phyloP scores from a whole-genome alignment of 2,888 invertebrate genomes.

The Periphyllus acericola region DNA sequence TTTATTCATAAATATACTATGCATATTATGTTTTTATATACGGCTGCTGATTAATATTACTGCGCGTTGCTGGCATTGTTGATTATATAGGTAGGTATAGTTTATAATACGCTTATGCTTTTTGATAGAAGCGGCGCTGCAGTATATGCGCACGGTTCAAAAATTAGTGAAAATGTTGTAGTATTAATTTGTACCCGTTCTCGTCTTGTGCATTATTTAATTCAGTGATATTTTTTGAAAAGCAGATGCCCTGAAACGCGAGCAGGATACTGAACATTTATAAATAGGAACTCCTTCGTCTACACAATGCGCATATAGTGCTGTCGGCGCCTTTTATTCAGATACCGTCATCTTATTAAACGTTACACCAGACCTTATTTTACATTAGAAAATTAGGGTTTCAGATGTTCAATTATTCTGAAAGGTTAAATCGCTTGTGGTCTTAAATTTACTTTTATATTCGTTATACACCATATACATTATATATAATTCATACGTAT shows the following conservation, averaged over 20 bases:
- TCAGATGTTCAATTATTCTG: neutral
- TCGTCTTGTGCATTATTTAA: neutral
- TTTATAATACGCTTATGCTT: neutral
- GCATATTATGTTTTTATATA: neutral
- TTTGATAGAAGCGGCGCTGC: neutral
- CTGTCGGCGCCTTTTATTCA: conserved; percentile 7
- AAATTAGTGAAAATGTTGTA: neutral
- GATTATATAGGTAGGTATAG: too few relatives aligned
- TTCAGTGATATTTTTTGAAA: conserved; percentile 22
- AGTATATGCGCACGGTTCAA: neutral
- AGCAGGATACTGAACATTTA: neutral
- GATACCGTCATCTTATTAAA: conserved; percentile 11
- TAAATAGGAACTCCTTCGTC: conserved; percentile 8
- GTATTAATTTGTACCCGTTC: neutral
- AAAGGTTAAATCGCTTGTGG: neutral
- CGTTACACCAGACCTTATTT: neutral
- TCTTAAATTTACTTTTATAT: neutral
- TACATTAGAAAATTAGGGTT: neutral
- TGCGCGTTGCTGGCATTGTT: neutral
- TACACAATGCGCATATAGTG: neutral
- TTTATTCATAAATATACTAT: neutral
- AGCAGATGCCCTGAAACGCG: neutral
- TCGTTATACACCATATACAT: neutral
- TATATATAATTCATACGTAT: neutral
- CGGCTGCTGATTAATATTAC: neutral